Conservation (phyloP, 2,797 vertebrate genomes). For the Labroides dimidiatus region DNA sequence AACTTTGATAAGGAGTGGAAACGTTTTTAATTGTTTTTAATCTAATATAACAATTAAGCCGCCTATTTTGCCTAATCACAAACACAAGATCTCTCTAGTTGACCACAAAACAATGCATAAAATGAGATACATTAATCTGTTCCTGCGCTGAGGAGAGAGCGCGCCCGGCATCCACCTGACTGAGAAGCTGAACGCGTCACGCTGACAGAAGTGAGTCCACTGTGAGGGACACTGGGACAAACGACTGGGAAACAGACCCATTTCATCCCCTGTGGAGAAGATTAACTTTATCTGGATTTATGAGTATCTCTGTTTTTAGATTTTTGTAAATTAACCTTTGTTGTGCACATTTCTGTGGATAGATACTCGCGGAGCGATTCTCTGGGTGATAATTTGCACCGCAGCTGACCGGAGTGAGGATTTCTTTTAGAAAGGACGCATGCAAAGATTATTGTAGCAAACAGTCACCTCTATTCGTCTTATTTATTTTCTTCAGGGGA, state of each 20-base stretch:
- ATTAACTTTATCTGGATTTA: background rate
- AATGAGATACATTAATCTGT: conserved; percentile 4
- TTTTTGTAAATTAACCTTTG: background rate
- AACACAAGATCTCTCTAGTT: no score
- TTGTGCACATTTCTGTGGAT: background rate
- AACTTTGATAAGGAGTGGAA: no score
- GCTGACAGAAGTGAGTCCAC: conserved; percentile 4
- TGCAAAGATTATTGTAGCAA: background rate
- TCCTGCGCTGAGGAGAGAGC: conserved; percentile 11
- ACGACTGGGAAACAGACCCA: conserved; percentile 1
- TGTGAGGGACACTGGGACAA: conserved; percentile 11
- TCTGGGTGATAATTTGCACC: background rate
- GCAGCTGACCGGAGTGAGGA: background rate
- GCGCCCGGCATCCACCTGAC: conserved; percentile 11
- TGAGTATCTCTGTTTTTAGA: background rate
- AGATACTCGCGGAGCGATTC: background rate
- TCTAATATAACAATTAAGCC: no score
- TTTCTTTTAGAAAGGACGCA: background rate
- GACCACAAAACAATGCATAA: no score
- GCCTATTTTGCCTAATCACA: no score
- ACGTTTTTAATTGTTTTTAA: no score
- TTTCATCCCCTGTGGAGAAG: background rate
- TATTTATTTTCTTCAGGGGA: background rate
- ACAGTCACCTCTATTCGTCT: background rate
- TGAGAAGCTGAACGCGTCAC: conserved; percentile 5